phyloP scores from a whole-genome alignment of 2,113 vertebrate genomes.

The Brachyistius frenatus region DNA sequence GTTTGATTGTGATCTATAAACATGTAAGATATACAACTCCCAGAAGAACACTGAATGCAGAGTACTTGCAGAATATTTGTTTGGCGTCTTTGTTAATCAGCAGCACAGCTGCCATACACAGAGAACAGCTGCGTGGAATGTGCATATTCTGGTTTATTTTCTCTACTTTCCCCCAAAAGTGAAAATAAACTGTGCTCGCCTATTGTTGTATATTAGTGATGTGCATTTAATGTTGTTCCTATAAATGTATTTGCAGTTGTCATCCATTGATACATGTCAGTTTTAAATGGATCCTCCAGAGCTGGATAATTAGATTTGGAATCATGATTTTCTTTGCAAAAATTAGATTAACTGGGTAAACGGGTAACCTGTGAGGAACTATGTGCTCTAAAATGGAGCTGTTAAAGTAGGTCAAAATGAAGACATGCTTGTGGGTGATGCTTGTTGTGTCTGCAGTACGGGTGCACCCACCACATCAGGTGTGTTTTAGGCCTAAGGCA shows the following conservation, averaged over 20 bases:
- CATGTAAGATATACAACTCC: slow-evolving; percentile 38
- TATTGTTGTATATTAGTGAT: neutral
- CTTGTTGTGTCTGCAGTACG: slow-evolving; percentile 21
- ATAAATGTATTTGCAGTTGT: neutral
- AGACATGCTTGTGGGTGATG: slow-evolving; percentile 10
- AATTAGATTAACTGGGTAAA: neutral
- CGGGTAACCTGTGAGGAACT: neutral
- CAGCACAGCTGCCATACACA: slow-evolving; percentile 29
- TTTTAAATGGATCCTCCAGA: neutral
- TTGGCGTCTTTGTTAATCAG: slow-evolving; percentile 32
- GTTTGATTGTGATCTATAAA: slow-evolving; percentile 52
- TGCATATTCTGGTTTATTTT: slow-evolving; percentile 28
- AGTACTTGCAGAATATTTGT: slow-evolving; percentile 16
- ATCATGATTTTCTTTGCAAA: neutral
- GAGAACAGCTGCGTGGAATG: slow-evolving; percentile 18
- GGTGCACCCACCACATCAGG: neutral
- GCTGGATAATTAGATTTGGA: neutral
- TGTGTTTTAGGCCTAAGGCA: slow-evolving; percentile 14
- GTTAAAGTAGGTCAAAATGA: slow-evolving; percentile 42
- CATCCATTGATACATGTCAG: neutral
- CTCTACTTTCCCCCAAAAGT: neutral
- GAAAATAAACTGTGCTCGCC: slow-evolving; percentile 12
- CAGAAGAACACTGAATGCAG: slow-evolving; percentile 7
- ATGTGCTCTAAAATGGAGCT: slow-evolving; percentile 24
- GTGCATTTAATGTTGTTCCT: neutral